Evolutionary conservation across 2,113 vertebrate species (phyloP).

Genomic region (Hiodon alosoides): DNA sequence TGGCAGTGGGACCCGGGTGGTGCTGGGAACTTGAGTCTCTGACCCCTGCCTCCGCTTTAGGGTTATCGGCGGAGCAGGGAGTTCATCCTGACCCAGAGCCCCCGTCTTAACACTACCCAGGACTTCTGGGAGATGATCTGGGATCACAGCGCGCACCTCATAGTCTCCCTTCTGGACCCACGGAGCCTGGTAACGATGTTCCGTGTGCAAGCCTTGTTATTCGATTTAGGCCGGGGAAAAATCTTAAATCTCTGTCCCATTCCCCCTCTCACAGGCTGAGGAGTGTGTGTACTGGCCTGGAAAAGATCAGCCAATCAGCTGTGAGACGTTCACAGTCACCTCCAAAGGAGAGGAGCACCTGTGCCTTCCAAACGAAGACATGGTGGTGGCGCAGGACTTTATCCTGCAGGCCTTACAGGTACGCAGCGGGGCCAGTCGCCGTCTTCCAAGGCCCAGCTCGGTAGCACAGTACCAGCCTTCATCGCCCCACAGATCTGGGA

Average conservation of each 20-base stretch:
- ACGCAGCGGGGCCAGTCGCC: conserved; percentile 18
- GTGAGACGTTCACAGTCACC: conserved; percentile 81
- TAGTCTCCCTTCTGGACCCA: conserved; percentile 79
- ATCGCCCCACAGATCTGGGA: too few relatives aligned
- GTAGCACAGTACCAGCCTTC: too few relatives aligned
- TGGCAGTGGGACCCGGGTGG: neutral
- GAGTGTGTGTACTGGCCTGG: conserved; percentile 81
- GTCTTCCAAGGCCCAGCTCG: neutral
- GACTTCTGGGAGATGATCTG: conserved; percentile 98
- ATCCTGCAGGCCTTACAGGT: conserved; percentile 88
- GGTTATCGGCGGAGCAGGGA: conserved; percentile 81
- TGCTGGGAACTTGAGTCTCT: neutral
- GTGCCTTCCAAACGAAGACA: conserved; percentile 86
- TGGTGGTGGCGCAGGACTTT: conserved; percentile 82
- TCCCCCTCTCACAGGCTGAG: conserved; percentile 55
- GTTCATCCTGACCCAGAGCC: conserved; percentile 90
- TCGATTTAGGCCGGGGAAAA: neutral
- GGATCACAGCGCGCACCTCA: conserved; percentile 82
- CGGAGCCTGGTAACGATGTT: conserved; percentile 61
- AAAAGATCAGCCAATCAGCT: conserved; percentile 80
- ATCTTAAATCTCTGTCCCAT: conserved; percentile 26
- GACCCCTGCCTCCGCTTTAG: conserved; percentile 49
- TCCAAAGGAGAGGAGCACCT: conserved; percentile 75
- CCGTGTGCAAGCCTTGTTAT: neutral
- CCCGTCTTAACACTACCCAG: conserved; percentile 79